Percentiles rank a stretch among this genome's conserved stretches.
phyloP scores from a whole-genome alignment of 2,113 vertebrate genomes.

The Sinocyclocheilus maitianheensis region DNA sequence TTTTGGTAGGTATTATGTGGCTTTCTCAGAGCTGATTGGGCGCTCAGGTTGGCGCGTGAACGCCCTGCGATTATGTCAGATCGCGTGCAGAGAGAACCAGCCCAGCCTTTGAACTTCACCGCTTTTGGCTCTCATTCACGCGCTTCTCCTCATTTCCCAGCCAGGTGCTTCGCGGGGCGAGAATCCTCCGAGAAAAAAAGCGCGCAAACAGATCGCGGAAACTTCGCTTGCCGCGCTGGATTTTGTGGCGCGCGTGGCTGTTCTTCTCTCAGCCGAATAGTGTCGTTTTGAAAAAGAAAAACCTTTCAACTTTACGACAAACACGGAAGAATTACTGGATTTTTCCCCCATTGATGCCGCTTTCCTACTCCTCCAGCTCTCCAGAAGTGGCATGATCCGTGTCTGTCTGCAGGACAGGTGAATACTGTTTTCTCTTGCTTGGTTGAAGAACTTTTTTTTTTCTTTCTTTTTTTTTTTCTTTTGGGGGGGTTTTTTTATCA shows the following conservation, averaged over 20 bases:
- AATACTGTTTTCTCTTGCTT: slow-evolving; percentile 64
- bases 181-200: slow-evolving; percentile 74
- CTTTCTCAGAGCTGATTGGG: slow-evolving; percentile 88
- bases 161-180: slow-evolving; percentile 82
- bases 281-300: slow-evolving; percentile 58
- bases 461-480: no score
- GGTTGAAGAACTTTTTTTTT: slow-evolving; percentile 62
- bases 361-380: slow-evolving; percentile 56
- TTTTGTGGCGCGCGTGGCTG: slow-evolving; percentile 65
- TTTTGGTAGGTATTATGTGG: slow-evolving; percentile 77
- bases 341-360: slow-evolving; percentile 56
- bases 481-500: slow-evolving; percentile 25
- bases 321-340: slow-evolving; percentile 66
- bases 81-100: slow-evolving; percentile 86
- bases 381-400: slow-evolving; percentile 83
- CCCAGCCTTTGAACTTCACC: slow-evolving; percentile 93
- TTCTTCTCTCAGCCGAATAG: slow-evolving; percentile 42
- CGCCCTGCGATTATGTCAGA: slow-evolving; percentile 94
- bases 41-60: slow-evolving; percentile 84
- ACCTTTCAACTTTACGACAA: slow-evolving; percentile 63
- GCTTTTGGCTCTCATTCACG: slow-evolving; percentile 85
- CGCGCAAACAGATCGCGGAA: slow-evolving; percentile 67
- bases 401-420: slow-evolving; percentile 75
- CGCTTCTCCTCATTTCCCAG: slow-evolving; percentile 83
- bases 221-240: slow-evolving; percentile 75